These are phyloP conservation scores for Sardinella longiceps DNA, from an alignment of 2,797 vertebrate genomes.

Conservation along the genomic window DNA sequence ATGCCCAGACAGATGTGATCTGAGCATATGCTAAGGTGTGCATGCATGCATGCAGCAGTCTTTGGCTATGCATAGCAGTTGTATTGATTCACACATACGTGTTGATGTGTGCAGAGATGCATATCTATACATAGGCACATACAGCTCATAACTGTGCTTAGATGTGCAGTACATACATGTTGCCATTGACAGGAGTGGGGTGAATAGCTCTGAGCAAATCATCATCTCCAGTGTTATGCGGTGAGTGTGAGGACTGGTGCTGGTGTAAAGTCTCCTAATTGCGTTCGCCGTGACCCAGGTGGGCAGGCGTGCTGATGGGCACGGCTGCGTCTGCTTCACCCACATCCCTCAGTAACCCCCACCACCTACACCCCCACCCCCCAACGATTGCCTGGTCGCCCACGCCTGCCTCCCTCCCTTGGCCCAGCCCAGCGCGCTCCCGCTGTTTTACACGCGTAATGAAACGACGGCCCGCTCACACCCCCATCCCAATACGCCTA, in stretches of 20 bases:
- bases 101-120: neutral
- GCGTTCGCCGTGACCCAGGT: conserved; percentile 42
- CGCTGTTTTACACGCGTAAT: conserved; percentile 72
- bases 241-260: neutral
- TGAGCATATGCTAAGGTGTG: conserved; percentile 31
- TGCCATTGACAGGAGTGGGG: neutral
- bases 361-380: neutral
- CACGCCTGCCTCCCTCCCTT: conserved; percentile 22
- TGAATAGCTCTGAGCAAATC: neutral
- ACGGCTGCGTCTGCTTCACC: conserved; percentile 2
- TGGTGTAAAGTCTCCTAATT: neutral
- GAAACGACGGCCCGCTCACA: conserved; percentile 63
- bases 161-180: neutral
- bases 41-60: neutral
- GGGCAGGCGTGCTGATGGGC: conserved; percentile 27
- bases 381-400: neutral
- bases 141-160: neutral
- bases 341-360: neutral
- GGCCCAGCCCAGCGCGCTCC: conserved; percentile 39
- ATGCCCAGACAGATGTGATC: conserved; percentile 24
- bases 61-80: neutral
- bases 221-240: neutral
- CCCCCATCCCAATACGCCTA: conserved; percentile 68
- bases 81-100: neutral
- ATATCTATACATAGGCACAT: too few relatives aligned